Base-by-base conservation (phyloP, 2,888 invertebrate species). In the Pheosia tremula region DNA sequence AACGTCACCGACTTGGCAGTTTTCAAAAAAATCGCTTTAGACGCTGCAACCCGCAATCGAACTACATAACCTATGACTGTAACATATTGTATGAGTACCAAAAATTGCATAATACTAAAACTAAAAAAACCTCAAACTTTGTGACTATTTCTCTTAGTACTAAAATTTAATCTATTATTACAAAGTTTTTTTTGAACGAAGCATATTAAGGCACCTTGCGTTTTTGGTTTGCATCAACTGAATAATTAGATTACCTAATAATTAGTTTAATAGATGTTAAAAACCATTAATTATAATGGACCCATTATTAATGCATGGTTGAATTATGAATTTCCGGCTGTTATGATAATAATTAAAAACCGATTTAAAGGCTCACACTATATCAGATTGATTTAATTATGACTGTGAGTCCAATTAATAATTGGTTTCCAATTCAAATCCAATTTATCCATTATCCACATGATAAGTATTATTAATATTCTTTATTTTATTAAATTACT, bases 141-240 rank as follows among this genome's bases (percentile, higher is more conserved):
- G 87, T 88, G 88, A 88, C 88, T 87, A 82, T 85, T 86, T 83
- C 74, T 75, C 84, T 83, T 86, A 85, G 59, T 62, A 72, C 63
- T 76, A 69, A 60, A 64, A 62, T 60, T 62, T 55, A 57, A 60
- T 69, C 69, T 72, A 75, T 65, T 60, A 69, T 57, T 71, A 71
- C 66, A 72, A 75, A 69, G 68, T 57, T 56, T 67, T 68, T 71
- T 68, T 75, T 67, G 73, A 75, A 75, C 60, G 67, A 77, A 78
- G 76, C 77, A 71, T 78, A 82, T 74, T 91, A 91, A 91, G 90
- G 91, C 91, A 90, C 90, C 89, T 86, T 77, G 79, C 80, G 78
- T 88, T 85, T 90, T 90, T 90, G 89, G 90, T 90, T 87, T 85
- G 77, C 75, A 74, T 69, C 65, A 70, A 74, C 68, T 62, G 77